A percentile compares a stretch with the other conserved stretches of the same genome.
Conservation (phyloP, 2,888 invertebrate genomes). For the Drosophila antonietae region DNA sequence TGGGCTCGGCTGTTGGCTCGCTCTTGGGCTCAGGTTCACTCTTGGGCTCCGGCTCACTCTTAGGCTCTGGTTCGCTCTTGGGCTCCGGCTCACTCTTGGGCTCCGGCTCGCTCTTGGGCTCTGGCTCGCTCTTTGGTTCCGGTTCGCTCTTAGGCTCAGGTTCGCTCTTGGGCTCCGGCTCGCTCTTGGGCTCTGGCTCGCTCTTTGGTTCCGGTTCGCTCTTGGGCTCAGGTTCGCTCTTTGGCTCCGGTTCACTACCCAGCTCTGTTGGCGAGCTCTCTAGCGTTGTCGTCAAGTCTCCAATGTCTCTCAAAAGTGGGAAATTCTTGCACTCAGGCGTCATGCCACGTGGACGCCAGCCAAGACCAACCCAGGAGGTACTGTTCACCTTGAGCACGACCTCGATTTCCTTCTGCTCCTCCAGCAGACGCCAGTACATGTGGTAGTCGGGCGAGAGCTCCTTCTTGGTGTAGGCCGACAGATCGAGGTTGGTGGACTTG, state of each 20-base stretch:
- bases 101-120: slow-evolving; percentile 83
- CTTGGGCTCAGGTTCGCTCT: slow-evolving; percentile 82
- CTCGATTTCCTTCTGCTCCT: slow-evolving; percentile 94
- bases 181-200: slow-evolving; percentile 85
- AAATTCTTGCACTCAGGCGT: slow-evolving; percentile 92
- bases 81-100: slow-evolving; percentile 85
- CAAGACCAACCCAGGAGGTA: slow-evolving; percentile 93
- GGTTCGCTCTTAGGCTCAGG: slow-evolving; percentile 81
- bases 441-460: slow-evolving; percentile 90
- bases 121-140: slow-evolving; percentile 81
- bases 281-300: slow-evolving; percentile 70
- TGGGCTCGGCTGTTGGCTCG: slow-evolving; percentile 85
- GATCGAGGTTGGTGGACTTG: slow-evolving; percentile 90
- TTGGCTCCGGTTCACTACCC: slow-evolving; percentile 74
- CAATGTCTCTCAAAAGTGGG: slow-evolving; percentile 87
- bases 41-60: too few relatives aligned
- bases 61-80: slow-evolving; percentile 84
- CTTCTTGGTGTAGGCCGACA: slow-evolving; percentile 89
- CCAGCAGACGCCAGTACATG: slow-evolving; percentile 93
- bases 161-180: slow-evolving; percentile 84
- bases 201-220: slow-evolving; percentile 85
- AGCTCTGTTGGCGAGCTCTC: slow-evolving; percentile 79
- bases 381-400: slow-evolving; percentile 94
- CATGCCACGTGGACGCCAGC: slow-evolving; percentile 94
- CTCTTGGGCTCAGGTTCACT: slow-evolving; percentile 84